These are phyloP conservation scores for Percopsis transmontana DNA, from an alignment of 2,113 vertebrate species.

Conservation along the genomic window DNA sequence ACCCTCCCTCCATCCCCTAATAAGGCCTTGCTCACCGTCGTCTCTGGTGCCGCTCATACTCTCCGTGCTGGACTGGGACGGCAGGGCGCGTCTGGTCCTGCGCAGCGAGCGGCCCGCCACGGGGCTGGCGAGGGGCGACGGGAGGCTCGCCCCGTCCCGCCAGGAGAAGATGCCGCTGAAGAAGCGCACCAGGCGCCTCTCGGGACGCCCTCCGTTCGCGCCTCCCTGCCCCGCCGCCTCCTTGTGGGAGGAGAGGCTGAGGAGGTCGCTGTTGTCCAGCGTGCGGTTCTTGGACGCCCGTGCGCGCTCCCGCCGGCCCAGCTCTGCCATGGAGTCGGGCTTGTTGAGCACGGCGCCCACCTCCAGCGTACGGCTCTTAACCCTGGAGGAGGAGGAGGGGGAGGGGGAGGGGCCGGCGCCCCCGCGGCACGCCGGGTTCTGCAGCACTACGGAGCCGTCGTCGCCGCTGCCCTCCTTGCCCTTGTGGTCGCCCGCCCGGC, in stretches of 20 bases:
- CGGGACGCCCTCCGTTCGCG: conserved; percentile 35
- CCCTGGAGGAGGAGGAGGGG: conserved; percentile 24
- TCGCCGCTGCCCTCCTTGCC: not conserved
- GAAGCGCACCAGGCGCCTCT: conserved; percentile 85
- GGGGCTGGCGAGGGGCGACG: conserved; percentile 74
- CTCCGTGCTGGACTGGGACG: conserved; percentile 84
- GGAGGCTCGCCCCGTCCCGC: conserved; percentile 68
- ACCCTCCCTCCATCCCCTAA: not conserved
- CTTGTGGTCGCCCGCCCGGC: not conserved
- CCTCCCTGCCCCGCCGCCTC: conserved; percentile 34
- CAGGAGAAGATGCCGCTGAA: conserved; percentile 92
- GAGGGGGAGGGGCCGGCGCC: conserved; percentile 1
- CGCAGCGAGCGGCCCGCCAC: conserved; percentile 55
- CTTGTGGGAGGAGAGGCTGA: conserved; percentile 81
- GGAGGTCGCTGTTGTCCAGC: conserved; percentile 91
- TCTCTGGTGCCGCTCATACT: conserved; percentile 83
- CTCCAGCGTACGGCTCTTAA: conserved; percentile 83
- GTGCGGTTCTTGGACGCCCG: conserved; percentile 87
- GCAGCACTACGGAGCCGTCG: not conserved
- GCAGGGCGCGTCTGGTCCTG: conserved; percentile 66
- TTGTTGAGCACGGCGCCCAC: conserved; percentile 83
- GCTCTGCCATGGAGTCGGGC: conserved; percentile 75
- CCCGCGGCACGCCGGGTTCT: conserved; percentile 41
- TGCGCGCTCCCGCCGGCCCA: conserved; percentile 82
- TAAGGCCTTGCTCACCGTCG: conserved; percentile 76